These are phyloP conservation scores for Thermophis baileyi DNA, from an alignment of 2,113 vertebrate genomes.

Conservation along the genomic window DNA sequence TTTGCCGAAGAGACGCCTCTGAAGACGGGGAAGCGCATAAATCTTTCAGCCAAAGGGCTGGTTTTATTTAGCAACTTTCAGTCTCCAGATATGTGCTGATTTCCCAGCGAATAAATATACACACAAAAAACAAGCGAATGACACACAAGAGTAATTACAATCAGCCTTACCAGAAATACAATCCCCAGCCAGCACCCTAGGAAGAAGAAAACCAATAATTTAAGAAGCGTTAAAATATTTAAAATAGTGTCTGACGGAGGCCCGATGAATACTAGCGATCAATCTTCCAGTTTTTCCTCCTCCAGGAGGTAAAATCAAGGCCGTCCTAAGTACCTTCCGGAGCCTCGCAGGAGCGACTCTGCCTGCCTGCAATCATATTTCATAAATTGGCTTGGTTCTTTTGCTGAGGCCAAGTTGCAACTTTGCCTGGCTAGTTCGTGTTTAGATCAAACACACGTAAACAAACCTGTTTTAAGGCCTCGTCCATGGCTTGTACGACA, in stretches of 20 bases:
- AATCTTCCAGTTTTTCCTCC: neutral
- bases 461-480: neutral
- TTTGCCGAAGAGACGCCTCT: neutral
- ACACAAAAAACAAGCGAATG: neutral
- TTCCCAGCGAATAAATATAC: neutral
- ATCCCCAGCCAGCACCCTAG: neutral
- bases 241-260: neutral
- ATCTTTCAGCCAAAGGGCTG: neutral
- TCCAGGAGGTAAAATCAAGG: neutral
- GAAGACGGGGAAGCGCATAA: neutral
- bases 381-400: neutral
- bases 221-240: neutral
- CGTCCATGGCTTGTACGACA: accelerated
- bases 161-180: neutral
- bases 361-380: neutral
- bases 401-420: neutral
- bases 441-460: neutral
- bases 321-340: neutral
- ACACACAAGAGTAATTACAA: neutral
- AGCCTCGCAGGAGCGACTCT: neutral
- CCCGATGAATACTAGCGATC: neutral
- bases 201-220: neutral
- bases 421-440: neutral
- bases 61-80: neutral
- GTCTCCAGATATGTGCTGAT: neutral